Evolutionary conservation across 2,888 invertebrate species (phyloP).

Genomic region (Drosophila pegasa): DNA sequence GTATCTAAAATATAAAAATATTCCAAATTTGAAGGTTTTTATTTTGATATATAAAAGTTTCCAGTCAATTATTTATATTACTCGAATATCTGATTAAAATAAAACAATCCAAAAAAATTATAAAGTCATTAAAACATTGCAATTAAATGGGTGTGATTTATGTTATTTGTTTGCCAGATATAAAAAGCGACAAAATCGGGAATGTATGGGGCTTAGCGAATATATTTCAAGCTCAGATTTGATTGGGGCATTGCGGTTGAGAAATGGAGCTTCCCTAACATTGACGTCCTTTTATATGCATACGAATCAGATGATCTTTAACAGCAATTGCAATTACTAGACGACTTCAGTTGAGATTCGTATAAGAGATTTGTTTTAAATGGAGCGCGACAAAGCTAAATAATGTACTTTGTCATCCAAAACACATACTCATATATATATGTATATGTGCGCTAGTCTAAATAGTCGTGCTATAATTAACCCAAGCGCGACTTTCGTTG

Average conservation of each 20-base stretch:
- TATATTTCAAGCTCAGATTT: background rate
- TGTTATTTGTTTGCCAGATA: conserved; percentile 5
- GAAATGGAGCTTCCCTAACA: background rate
- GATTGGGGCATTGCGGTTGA: background rate
- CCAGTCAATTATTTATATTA: background rate
- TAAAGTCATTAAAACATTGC: conserved; percentile 7
- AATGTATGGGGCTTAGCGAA: background rate
- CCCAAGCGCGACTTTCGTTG: conserved; percentile 42
- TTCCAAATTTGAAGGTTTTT: too few relatives aligned
- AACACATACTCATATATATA: background rate
- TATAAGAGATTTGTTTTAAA: conserved; percentile 30
- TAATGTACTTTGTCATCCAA: conserved; percentile 60
- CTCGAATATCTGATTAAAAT: background rate
- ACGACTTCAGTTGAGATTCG: conserved; percentile 8
- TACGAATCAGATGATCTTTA: background rate
- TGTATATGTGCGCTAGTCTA: conserved; percentile 7
- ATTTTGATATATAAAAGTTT: background rate
- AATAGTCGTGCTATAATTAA: conserved; percentile 52
- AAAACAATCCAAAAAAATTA: background rate
- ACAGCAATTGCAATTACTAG: background rate
- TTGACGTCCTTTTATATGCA: background rate
- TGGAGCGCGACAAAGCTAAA: conserved; percentile 45
- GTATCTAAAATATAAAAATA: too few relatives aligned
- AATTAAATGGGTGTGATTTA: conserved; percentile 6
- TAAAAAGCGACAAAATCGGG: background rate